These are phyloP conservation scores for human (Homo sapiens) DNA, from an alignment of 2,113 vertebrate genomes.

Conservation along the genomic window DNA sequence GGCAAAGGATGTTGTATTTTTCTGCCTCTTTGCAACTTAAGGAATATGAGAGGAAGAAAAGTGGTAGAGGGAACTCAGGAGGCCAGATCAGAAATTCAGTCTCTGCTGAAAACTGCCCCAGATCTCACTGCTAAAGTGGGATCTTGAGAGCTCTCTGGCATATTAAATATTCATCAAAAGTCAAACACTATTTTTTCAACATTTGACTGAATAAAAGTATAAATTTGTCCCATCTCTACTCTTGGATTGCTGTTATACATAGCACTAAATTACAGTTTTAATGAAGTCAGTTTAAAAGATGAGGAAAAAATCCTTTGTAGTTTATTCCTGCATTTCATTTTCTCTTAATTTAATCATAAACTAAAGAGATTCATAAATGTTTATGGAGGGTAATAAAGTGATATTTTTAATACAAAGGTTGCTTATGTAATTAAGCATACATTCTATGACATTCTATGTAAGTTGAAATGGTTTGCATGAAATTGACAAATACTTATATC, in stretches of 20 bases:
- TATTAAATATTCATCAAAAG: slow-evolving; percentile 75
- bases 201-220: slow-evolving; percentile 70
- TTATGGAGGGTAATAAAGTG: slow-evolving; percentile 79
- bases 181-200: slow-evolving; percentile 54
- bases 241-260: slow-evolving; percentile 39
- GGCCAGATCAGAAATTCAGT: slow-evolving; percentile 24
- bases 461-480: slow-evolving; percentile 72
- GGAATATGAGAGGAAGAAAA: slow-evolving; percentile 33
- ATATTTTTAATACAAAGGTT: slow-evolving; percentile 78
- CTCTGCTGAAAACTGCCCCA: slow-evolving; percentile 31
- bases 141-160: slow-evolving; percentile 29
- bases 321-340: slow-evolving; percentile 72
- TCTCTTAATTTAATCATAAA: slow-evolving; percentile 81
- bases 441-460: slow-evolving; percentile 70
- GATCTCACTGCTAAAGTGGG: slow-evolving; percentile 22
- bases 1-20: not conserved
- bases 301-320: slow-evolving; percentile 70
- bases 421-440: slow-evolving; percentile 77
- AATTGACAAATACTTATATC: slow-evolving; percentile 69
- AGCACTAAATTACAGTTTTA: slow-evolving; percentile 64
- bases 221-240: slow-evolving; percentile 44
- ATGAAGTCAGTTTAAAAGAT: slow-evolving; percentile 71
- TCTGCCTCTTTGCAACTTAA: not conserved
- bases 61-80: not conserved
- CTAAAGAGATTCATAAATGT: slow-evolving; percentile 77